Evolutionary conservation across 2,797 vertebrate species (phyloP).

Genomic region (Alauda arvensis): DNA sequence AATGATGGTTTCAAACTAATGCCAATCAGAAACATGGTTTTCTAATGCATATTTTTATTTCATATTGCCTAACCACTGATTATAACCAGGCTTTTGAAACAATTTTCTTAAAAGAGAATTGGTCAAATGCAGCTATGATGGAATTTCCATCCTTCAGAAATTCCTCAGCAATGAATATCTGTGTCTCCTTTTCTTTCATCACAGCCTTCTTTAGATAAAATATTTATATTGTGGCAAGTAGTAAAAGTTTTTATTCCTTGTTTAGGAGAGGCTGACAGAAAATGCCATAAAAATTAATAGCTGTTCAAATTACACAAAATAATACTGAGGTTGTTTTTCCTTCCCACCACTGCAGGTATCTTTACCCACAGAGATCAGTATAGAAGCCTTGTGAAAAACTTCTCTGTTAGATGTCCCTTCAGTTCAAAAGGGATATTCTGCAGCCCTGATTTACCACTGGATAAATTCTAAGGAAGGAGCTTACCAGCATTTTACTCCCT

Average conservation of each 20-base stretch:
- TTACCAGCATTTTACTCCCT: neutral
- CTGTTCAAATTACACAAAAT: neutral
- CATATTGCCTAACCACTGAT: neutral
- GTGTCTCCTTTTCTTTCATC: neutral
- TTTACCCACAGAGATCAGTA: neutral
- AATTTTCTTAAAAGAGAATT: neutral
- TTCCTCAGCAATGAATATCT: neutral
- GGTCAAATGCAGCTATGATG: neutral
- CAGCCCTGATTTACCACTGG: neutral
- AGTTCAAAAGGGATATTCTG: neutral
- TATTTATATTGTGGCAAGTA: neutral
- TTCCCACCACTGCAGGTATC: neutral
- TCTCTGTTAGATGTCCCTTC: neutral
- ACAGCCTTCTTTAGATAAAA: neutral
- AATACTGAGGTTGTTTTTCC: neutral
- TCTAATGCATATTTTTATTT: neutral
- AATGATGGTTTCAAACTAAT: neutral
- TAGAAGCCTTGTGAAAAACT: neutral
- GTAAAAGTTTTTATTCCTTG: neutral
- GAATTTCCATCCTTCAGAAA: slow-evolving; percentile 13
- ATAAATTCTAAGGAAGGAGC: neutral
- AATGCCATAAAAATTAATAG: neutral
- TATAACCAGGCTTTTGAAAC: neutral
- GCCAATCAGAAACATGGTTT: neutral
- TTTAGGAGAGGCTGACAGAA: neutral